Percentiles rank a stretch among this genome's conserved stretches.
Evolutionary conservation across 2,888 invertebrate species (phyloP).

Genomic region (Lycophotia porphyrea): DNA sequence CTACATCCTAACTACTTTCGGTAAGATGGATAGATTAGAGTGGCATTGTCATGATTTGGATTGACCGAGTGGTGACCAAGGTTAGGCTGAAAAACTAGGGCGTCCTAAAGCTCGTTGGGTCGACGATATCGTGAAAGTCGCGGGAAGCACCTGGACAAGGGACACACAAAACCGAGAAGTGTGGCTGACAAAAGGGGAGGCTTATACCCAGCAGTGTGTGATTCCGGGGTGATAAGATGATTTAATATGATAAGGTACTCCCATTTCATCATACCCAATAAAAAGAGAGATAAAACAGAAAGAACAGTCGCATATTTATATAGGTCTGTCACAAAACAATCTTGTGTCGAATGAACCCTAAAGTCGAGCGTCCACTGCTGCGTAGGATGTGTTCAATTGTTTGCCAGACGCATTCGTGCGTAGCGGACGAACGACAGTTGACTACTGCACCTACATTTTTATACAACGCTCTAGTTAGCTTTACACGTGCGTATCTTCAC

Average conservation of each 20-base stretch:
- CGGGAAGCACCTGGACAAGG: too few relatives aligned
- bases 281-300: too few relatives aligned
- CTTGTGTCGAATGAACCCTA: slow-evolving; percentile 20
- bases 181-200: too few relatives aligned
- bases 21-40: slow-evolving; percentile 33
- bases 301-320: slow-evolving; percentile 10
- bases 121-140: too few relatives aligned
- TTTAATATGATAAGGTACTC: neutral
- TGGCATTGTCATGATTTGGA: slow-evolving; percentile 28
- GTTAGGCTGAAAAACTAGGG: too few relatives aligned
- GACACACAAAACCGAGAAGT: too few relatives aligned
- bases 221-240: too few relatives aligned
- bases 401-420: neutral
- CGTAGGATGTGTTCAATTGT: neutral
- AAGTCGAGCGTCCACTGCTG: neutral
- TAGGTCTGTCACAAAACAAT: slow-evolving; percentile 19
- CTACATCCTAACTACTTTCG: slow-evolving; percentile 24
- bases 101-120: too few relatives aligned
- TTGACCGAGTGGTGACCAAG: too few relatives aligned
- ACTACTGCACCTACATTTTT: neutral
- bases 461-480: neutral
- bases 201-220: too few relatives aligned
- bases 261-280: slow-evolving; percentile 13
- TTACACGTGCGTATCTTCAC: neutral
- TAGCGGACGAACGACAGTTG: neutral